Evolutionary conservation across 2,797 vertebrate genomes (phyloP).

Genomic region (Phrynocephalus guinanensis): DNA sequence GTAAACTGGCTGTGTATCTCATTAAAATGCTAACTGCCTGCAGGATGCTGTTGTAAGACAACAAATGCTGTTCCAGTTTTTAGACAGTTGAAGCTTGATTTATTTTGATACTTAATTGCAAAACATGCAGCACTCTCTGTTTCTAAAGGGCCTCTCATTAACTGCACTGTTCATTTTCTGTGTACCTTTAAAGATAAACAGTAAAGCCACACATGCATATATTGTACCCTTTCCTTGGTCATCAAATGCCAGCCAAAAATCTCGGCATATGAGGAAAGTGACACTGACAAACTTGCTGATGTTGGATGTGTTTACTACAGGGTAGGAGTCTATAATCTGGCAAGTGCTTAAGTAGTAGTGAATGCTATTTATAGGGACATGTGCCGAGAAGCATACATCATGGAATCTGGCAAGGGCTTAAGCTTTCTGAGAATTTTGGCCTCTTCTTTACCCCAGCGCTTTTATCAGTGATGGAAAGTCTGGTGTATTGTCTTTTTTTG

Average conservation of each 20-base stretch:
- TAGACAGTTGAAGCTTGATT: not conserved
- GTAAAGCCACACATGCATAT: not conserved
- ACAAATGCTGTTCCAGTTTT: not conserved
- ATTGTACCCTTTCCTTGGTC: not conserved
- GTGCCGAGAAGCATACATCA: not conserved
- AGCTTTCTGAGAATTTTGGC: not conserved
- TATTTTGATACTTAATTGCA: not conserved
- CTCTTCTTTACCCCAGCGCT: not conserved
- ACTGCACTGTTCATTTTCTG: not conserved
- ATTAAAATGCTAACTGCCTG: not conserved
- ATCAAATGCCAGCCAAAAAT: not conserved
- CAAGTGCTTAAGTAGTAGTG: conserved; percentile 9
- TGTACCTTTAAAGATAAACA: not conserved
- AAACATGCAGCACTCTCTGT: not conserved
- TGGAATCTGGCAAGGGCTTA: not conserved
- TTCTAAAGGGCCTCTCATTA: not conserved
- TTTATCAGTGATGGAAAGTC: not conserved
- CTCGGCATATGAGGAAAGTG: not conserved
- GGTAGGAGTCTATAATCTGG: not conserved
- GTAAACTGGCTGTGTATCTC: not conserved
- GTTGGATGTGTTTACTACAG: conserved; percentile 17
- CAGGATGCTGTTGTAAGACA: not conserved
- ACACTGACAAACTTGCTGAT: conserved; percentile 11
- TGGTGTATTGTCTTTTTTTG: not conserved
- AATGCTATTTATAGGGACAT: conserved; percentile 26